Evolutionary conservation across 2,113 vertebrate species (phyloP), one percentile per base, ranked within the genome.

Genomic region (Ursus arctos): DNA sequence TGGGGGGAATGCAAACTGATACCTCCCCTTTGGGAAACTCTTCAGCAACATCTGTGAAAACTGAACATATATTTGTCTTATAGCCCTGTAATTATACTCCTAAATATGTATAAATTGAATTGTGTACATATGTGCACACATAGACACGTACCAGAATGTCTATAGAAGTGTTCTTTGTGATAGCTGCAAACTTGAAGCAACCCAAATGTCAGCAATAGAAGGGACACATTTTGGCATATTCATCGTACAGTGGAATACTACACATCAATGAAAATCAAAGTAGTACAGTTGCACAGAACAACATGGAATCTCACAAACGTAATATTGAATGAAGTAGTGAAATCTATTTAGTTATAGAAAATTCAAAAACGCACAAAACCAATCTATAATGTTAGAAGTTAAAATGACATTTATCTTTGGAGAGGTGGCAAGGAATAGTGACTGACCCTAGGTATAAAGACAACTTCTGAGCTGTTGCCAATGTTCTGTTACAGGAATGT

Each of bases 341-440:
- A 92, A 79, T 33, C 18, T 65, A 88, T 95, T 88, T 83, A 88
- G 19, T 69, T 79, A 87, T 31, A 83, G 40, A 84, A 95, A 95
- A 61, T 36, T 88, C 31, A 57, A 82, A 87, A 87, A 19, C 51
- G 31, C 47, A 40, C 18, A 86, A 80, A 90, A 63, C 28, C 2
- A 90, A 94, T 28, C 26, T 71, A 61, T 61, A 59, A 43, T 63
- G 7, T 91, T 67, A 79, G 11, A 95, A 83, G 49, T n/a, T 63
- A 72, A 74, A 83, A 53, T 26, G 19, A 36, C 26, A 72, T 53
- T 82, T 81, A 81, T 63, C 57, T 93, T 96, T 93, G 57, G n/a
- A 87, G 33, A 71, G 18, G 4, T 65, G n/a, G 14, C n/a, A 77
- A 71, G 31, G 65, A 84, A 26, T 33, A 55, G 21, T 84, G 67